Evolutionary conservation across 2,797 vertebrate genomes (phyloP).

Genomic region (Acanthornis magna): DNA sequence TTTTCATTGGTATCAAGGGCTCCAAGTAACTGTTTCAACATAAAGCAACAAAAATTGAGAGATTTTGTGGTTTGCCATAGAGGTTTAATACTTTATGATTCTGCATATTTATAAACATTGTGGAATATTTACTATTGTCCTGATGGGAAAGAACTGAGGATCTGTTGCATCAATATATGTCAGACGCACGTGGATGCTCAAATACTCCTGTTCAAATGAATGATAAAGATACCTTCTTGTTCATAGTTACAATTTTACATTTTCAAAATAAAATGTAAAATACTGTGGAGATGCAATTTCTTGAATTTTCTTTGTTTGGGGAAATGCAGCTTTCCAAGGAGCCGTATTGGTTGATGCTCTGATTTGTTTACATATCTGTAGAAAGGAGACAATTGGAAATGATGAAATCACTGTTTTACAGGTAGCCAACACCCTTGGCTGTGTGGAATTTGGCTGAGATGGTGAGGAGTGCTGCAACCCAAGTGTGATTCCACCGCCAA

Average conservation of each 20-base stretch:
- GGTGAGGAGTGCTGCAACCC: conserved; percentile 18
- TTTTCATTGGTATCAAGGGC: not conserved
- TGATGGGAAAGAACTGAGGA: not conserved
- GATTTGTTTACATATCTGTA: conserved; percentile 16
- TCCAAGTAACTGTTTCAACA: not conserved
- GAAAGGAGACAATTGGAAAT: conserved; percentile 27
- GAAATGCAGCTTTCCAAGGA: not conserved
- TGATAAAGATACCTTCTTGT: not conserved
- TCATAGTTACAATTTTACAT: not conserved
- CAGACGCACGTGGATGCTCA: not conserved
- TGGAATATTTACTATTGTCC: not conserved
- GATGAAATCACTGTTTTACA: conserved; percentile 61
- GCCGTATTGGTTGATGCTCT: not conserved
- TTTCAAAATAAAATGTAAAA: not conserved
- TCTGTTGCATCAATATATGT: not conserved
- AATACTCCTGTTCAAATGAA: not conserved
- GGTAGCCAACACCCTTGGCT: conserved; percentile 59
- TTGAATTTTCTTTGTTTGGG: not conserved
- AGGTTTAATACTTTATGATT: not conserved
- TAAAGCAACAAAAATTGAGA: not conserved
- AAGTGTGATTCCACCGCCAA: conserved; percentile 23
- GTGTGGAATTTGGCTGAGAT: conserved; percentile 34
- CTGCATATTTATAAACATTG: not conserved
- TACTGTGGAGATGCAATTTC: not conserved
- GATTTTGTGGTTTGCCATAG: not conserved